A percentile compares a stretch with the other conserved stretches of the same genome.
Conservation (phyloP, 2,113 vertebrate species). For the Todiramphus chloris region DNA sequence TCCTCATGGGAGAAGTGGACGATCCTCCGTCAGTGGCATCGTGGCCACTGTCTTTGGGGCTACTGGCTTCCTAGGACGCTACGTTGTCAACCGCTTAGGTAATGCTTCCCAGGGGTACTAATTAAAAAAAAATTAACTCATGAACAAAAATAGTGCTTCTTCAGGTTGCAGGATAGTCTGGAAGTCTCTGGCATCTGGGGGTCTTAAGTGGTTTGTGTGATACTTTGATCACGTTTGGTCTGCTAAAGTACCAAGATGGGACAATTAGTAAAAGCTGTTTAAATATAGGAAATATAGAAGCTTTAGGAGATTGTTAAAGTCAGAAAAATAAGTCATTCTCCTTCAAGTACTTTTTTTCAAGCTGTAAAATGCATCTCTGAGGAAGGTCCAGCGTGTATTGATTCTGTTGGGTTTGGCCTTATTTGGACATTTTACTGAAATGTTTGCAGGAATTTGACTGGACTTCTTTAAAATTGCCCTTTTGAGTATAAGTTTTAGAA, state of each 20-base stretch:
- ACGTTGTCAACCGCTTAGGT: constrained; percentile 92
- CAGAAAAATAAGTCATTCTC: not conserved
- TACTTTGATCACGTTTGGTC: not conserved
- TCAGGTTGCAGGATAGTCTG: not conserved
- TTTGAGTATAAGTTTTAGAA: not conserved
- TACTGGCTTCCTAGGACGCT: constrained; percentile 93
- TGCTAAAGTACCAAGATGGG: not conserved
- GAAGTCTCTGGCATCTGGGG: not conserved
- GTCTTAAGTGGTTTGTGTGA: not conserved
- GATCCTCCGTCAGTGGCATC: constrained; percentile 91
- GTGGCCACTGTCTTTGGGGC: constrained; percentile 96
- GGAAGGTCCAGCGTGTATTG: not conserved
- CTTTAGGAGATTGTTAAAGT: not conserved
- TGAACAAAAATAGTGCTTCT: fast-evolving
- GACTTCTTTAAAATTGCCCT: not conserved
- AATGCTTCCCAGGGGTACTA: not conserved
- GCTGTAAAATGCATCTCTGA: not conserved
- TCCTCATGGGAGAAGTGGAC: constrained; percentile 88
- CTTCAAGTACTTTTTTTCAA: not conserved
- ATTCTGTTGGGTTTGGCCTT: not conserved
- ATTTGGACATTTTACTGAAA: not conserved
- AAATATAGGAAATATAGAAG: not conserved
- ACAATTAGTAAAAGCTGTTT: not conserved
- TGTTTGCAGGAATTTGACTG: not conserved
- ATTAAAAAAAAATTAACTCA: too few species aligned